Evolutionary conservation across 2,113 vertebrate species (phyloP).

Genomic region (Lanius collurio): DNA sequence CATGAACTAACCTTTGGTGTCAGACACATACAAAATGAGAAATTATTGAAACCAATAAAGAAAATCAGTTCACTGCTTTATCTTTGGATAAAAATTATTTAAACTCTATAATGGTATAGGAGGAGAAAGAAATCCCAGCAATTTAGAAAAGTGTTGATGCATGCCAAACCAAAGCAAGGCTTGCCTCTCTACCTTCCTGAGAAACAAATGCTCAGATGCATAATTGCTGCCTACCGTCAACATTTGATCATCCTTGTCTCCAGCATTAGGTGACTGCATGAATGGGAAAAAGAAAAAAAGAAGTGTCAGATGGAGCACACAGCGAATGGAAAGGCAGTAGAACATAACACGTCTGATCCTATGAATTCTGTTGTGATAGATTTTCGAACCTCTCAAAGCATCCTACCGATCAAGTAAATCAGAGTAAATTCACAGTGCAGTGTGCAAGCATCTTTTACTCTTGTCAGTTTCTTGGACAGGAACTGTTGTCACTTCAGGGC

Average conservation of each 20-base stretch:
- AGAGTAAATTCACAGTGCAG: neutral
- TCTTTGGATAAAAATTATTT: neutral
- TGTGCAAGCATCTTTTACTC: neutral
- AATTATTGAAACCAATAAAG: neutral
- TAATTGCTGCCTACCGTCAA: conserved; percentile 73
- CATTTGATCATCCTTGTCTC: conserved; percentile 72
- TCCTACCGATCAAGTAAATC: neutral
- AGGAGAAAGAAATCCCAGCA: neutral
- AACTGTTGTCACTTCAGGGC: neutral
- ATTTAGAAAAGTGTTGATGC: neutral
- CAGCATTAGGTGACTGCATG: conserved; percentile 67
- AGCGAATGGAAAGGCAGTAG: neutral
- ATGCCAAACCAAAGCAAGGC: conserved; percentile 15
- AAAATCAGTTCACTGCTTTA: neutral
- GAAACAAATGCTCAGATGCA: conserved; percentile 26
- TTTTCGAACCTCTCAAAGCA: neutral
- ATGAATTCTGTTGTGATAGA: neutral
- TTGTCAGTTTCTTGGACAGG: neutral
- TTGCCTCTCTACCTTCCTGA: neutral
- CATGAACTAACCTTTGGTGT: neutral
- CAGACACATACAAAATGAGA: neutral
- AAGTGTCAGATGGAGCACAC: neutral
- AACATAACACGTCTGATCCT: neutral
- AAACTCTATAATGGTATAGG: neutral
- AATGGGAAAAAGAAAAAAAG: conserved; percentile 48